Percentiles rank a stretch among this genome's conserved stretches.
Conservation (phyloP, 1,140 invertebrate species). For the Trachymyrmex cornetzi region DNA sequence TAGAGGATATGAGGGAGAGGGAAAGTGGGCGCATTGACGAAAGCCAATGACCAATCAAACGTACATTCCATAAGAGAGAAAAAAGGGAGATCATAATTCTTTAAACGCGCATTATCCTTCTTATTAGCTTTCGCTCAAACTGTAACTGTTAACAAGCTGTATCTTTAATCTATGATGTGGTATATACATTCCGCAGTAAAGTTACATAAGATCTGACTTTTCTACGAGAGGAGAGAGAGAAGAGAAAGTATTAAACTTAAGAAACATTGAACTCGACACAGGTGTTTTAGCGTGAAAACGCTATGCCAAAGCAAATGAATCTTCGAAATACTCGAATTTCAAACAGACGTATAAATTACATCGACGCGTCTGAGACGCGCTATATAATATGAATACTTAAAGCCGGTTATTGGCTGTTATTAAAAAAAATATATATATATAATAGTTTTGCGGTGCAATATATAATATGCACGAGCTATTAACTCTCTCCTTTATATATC, state of each 20-base stretch:
- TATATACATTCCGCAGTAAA: neutral
- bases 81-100: constrained; percentile 61
- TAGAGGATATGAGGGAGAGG: neutral
- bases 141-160: constrained; percentile 28
- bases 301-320: constrained; percentile 3
- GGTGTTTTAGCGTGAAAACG: neutral
- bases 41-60: constrained; percentile 69
- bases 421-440: neutral
- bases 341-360: neutral
- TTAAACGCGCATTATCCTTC: constrained; percentile 30
- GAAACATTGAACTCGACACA: neutral
- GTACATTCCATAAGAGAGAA: constrained; percentile 61
- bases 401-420: neutral
- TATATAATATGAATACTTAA: neutral
- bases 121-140: constrained; percentile 54
- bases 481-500: neutral
- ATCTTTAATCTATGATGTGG: constrained; percentile 23
- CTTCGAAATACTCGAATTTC: neutral
- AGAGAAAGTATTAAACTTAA: constrained; percentile 18
- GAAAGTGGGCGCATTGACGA: constrained; percentile 28
- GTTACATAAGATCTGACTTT: constrained; percentile 39
- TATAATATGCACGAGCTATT: neutral
- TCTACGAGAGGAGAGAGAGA: neutral
- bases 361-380: neutral
- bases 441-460: neutral